Conservation (phyloP, 2,888 invertebrate genomes). For the Tipula unca region DNA sequence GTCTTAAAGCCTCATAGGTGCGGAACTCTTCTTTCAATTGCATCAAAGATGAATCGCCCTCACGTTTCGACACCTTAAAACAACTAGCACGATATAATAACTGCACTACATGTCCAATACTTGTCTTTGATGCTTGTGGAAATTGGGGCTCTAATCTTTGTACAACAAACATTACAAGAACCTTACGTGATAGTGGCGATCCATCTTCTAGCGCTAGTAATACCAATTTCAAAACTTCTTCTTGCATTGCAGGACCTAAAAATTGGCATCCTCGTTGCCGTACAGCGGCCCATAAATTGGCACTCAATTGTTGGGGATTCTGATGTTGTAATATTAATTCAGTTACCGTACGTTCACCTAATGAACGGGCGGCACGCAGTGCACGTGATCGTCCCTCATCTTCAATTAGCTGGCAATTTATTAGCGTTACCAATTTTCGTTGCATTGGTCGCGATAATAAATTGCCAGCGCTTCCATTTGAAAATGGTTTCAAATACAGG, state of each 20-base stretch:
- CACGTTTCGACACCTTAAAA: slow-evolving; percentile 95
- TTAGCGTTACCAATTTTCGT: slow-evolving; percentile 82
- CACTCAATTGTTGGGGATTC: slow-evolving; percentile 86
- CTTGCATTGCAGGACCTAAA: slow-evolving; percentile 98
- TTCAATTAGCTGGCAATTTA: slow-evolving; percentile 88
- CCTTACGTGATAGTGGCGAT: slow-evolving; percentile 85
- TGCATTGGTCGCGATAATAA: slow-evolving; percentile 87
- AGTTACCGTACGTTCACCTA: slow-evolving; percentile 90
- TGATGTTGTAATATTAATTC: slow-evolving; percentile 92
- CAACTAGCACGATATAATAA: slow-evolving; percentile 95
- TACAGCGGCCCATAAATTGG: slow-evolving; percentile 95
- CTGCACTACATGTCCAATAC: slow-evolving; percentile 98
- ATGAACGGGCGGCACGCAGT: slow-evolving; percentile 76
- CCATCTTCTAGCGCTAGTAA: slow-evolving; percentile 91
- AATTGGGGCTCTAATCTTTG: slow-evolving; percentile 92
- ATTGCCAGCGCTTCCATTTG: slow-evolving; percentile 47
- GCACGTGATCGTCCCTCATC: slow-evolving; percentile 76
- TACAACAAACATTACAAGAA: slow-evolving; percentile 97
- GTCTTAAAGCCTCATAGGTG: slow-evolving; percentile 82
- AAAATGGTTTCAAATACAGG: slow-evolving; percentile 74
- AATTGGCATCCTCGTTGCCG: slow-evolving; percentile 96
- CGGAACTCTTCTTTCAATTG: slow-evolving; percentile 95
- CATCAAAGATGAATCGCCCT: slow-evolving; percentile 96
- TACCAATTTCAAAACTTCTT: slow-evolving; percentile 92
- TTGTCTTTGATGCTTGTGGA: slow-evolving; percentile 95